phyloP scores from a whole-genome alignment of 2,888 invertebrate genomes.

The Chromoteleia sp. region DNA sequence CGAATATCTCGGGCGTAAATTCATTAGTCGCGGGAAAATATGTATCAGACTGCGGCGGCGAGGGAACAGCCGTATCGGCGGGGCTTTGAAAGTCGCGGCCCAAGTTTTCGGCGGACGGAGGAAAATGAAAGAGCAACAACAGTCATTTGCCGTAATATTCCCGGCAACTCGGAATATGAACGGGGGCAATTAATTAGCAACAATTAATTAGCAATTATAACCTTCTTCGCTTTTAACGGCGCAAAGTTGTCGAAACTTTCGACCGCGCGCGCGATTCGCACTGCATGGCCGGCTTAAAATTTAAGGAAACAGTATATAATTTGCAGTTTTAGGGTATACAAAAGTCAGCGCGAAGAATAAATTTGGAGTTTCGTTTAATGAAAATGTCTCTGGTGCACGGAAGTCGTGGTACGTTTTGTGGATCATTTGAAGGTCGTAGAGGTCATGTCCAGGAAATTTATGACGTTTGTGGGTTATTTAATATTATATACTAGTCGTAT shows the following conservation, averaged over 20 bases:
- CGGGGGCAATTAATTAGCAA: constrained; percentile 31
- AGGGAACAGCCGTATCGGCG: not conserved
- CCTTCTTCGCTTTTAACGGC: constrained; percentile 5
- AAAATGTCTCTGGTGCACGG: too few relatives aligned
- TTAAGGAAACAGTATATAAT: not conserved
- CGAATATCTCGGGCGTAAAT: constrained; percentile 19
- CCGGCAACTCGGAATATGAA: not conserved
- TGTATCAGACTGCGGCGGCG: not conserved
- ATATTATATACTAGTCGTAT: too few relatives aligned
- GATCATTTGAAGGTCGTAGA: too few relatives aligned
- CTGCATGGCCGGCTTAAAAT: constrained; percentile 1
- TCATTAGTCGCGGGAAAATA: constrained; percentile 18
- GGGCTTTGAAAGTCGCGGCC: constrained; percentile 21
- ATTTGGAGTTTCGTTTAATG: not conserved
- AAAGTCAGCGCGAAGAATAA: not conserved
- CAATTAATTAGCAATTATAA: constrained; percentile 39
- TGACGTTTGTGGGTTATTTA: too few relatives aligned
- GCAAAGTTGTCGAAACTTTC: constrained; percentile 31
- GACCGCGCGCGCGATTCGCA: not conserved
- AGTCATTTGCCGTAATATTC: constrained; percentile 20
- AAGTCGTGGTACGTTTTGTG: too few relatives aligned
- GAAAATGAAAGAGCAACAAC: constrained; percentile 11
- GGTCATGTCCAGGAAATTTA: too few relatives aligned
- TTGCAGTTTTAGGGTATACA: not conserved
- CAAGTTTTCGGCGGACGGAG: constrained; percentile 27